Base-by-base conservation (phyloP, 1,140 invertebrate species). In the Trichonephila inaurata region DNA sequence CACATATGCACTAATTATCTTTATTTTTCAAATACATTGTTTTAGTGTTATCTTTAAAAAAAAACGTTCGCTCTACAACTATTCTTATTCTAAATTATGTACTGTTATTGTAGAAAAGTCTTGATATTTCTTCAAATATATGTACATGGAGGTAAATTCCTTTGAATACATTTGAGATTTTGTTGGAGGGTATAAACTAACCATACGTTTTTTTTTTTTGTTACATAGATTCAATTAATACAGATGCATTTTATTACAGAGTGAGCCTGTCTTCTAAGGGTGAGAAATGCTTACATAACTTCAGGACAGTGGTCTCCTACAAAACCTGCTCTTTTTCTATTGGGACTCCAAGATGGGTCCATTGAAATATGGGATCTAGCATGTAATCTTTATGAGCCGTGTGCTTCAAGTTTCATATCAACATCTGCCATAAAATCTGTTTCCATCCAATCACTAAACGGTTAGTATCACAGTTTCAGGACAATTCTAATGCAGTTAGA, bases 341-440 rank as follows among this genome's bases (percentile, higher is more conserved):
- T 94, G 24, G 93, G 93, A 69, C 85, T 77, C 51, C 19, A 69
- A 60, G 86, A 94, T 90, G 93, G 93, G 12, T 90, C 87, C n/a
- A 69, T 94, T 82, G 87, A 94, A 94, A 33, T 94, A 7, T 94
- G 93, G 93, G 83, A 94, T 33, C 72, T 94, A 21, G 61, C 85
- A 58, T 0, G 61, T 10, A 90, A 72, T 40, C 33, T 83, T 28
- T 90, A 94, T 90, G 40, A 94, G 28, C 93, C 93, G 5, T 58
- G 28, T 85, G 33, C 85, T 8, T n/a, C 85, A 21, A 40, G 64
- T 7, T 94, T 60, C 40, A 87, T 94, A 21, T 83, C 93, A 66
- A 85, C 93, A 18, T 83, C 93, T 28, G 33, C 72, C 18, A 90
- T 94, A 24, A 85, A 28, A 51, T 88, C 58, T n/a, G 1, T 90